These are phyloP conservation scores for Manis crassicaudata DNA, from an alignment of 2,797 vertebrate genomes.

Conservation along the genomic window DNA sequence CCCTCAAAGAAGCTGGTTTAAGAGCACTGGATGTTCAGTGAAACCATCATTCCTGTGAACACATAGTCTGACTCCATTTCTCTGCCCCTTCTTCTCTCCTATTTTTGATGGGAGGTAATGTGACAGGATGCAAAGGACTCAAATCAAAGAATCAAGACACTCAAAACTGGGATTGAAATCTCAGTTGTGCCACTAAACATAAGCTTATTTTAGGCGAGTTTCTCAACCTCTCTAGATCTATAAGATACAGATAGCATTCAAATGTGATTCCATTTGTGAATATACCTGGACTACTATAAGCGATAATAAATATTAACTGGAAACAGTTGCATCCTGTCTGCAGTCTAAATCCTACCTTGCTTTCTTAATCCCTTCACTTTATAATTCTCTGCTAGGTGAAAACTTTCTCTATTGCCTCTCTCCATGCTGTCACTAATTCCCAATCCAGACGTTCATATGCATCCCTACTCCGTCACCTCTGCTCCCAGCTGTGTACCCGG, in stretches of 20 bases:
- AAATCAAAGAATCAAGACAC: background rate
- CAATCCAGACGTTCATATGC: background rate
- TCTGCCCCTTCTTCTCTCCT: background rate
- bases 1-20: background rate
- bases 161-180: background rate
- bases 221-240: background rate
- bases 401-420: background rate
- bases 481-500: background rate
- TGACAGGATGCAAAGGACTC: background rate
- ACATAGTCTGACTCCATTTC: background rate
- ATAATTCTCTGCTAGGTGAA: background rate
- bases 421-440: background rate
- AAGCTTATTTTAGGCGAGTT: background rate
- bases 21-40: background rate
- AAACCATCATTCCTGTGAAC: background rate
- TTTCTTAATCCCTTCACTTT: background rate
- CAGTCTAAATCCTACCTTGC: background rate
- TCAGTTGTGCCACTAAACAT: background rate
- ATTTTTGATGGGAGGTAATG: background rate
- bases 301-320: background rate
- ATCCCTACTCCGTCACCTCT: background rate
- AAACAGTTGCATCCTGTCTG: background rate
- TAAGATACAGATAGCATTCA: background rate
- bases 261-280: background rate
- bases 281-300: background rate